A percentile compares a stretch with the other conserved stretches of the same genome.
These are phyloP conservation scores for Marronus borbonicus DNA, from an alignment of 2,888 invertebrate genomes.

Conservation along the genomic window DNA sequence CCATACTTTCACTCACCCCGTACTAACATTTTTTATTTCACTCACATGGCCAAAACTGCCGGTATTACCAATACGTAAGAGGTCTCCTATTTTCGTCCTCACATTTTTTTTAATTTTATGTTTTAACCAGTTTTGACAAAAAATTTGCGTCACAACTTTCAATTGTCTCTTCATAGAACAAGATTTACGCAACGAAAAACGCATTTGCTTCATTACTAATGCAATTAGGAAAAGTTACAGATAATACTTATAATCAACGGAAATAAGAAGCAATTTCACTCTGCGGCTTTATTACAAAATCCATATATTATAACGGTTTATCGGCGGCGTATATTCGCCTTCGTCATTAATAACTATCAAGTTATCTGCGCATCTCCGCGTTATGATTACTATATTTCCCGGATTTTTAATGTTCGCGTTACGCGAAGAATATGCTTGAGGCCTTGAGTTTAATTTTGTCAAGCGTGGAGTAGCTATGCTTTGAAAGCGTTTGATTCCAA, in stretches of 20 bases:
- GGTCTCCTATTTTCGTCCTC: too few species aligned
- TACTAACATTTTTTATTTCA: too few species aligned
- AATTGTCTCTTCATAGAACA: not conserved
- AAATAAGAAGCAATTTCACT: constrained; percentile 5
- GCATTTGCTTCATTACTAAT: not conserved
- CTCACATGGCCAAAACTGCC: too few species aligned
- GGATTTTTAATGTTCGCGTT: constrained; percentile 37
- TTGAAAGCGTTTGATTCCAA: not conserved
- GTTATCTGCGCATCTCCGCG: constrained; percentile 31
- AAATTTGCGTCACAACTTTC: not conserved
- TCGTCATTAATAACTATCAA: constrained; percentile 47
- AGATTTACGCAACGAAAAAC: not conserved
- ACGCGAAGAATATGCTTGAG: not conserved
- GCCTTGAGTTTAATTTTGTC: constrained; percentile 47
- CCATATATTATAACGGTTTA: constrained; percentile 30
- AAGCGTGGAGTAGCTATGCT: constrained; percentile 23
- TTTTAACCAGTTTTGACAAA: too few species aligned
- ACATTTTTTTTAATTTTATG: too few species aligned
- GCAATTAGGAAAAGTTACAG: not conserved
- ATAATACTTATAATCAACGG: not conserved
- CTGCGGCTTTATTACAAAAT: constrained; percentile 4
- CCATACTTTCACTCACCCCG: too few species aligned
- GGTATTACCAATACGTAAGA: too few species aligned
- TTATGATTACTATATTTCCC: constrained; percentile 49
- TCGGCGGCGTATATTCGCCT: constrained; percentile 37